Conservation (phyloP, 1,140 invertebrate species). For the Apolygus lucorum region DNA sequence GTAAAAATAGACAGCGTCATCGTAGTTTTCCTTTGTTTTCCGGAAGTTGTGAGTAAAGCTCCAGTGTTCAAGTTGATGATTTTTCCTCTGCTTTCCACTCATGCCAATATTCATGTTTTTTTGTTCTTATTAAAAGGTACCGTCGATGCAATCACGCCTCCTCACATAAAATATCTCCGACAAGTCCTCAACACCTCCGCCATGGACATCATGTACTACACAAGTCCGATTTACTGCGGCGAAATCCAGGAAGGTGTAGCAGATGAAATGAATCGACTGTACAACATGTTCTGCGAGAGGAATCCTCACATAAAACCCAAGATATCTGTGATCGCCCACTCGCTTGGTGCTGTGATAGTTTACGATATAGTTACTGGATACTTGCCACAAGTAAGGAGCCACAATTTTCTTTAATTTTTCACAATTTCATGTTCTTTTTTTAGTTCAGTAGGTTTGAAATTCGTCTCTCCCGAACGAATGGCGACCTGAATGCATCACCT, state of each 20-base stretch:
- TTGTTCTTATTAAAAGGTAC: constrained; percentile 43
- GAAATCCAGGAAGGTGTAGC: constrained; percentile 63
- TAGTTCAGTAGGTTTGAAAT: too few relatives aligned
- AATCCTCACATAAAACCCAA: constrained; percentile 61
- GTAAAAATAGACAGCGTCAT: too few relatives aligned
- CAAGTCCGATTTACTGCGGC: constrained; percentile 63
- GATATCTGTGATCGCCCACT: constrained; percentile 68
- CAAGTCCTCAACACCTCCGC: constrained; percentile 61
- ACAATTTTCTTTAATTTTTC: not conserved
- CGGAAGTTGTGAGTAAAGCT: too few relatives aligned
- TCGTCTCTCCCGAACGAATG: too few relatives aligned
- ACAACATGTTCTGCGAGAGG: constrained; percentile 58
- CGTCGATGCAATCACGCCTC: constrained; percentile 62
- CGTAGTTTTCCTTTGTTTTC: too few relatives aligned
- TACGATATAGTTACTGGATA: constrained; percentile 72
- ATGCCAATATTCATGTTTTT: not conserved
- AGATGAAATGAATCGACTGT: constrained; percentile 59
- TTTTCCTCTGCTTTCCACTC: too few relatives aligned
- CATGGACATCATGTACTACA: constrained; percentile 77
- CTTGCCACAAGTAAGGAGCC: constrained; percentile 40
- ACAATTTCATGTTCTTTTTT: constrained; percentile 7
- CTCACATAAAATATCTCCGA: constrained; percentile 54
- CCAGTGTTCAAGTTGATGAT: too few relatives aligned
- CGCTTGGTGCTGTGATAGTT: constrained; percentile 68
- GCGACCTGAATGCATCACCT: too few relatives aligned